A percentile compares a stretch with the other conserved stretches of the same genome.
phyloP scores from a whole-genome alignment of 1,140 invertebrate genomes.

The Zelostemma sp. region DNA sequence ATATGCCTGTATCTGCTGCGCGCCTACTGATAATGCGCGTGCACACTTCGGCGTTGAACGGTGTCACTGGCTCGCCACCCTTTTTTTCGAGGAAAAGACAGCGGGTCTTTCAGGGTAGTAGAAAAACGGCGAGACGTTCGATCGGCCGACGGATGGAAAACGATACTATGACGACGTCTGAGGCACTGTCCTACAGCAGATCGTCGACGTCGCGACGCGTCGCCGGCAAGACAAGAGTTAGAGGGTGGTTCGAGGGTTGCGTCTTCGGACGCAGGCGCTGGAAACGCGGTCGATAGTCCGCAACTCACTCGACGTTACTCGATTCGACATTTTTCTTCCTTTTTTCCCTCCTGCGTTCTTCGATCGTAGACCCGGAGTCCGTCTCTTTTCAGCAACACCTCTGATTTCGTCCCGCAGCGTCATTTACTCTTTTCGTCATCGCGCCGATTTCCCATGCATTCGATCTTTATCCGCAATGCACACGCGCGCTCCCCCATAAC shows the following conservation, averaged over 20 bases:
- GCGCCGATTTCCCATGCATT: slow-evolving; percentile 1
- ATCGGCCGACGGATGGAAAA: slow-evolving; percentile 15
- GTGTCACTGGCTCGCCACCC: background rate
- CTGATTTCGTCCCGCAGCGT: background rate
- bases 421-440: slow-evolving; percentile 1
- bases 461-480: background rate
- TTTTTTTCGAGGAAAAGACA: background rate
- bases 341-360: slow-evolving; percentile 9
- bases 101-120: too few relatives aligned
- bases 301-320: slow-evolving; percentile 58
- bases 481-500: background rate
- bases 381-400: background rate
- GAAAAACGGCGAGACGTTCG: background rate
- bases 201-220: slow-evolving; percentile 64
- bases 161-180: slow-evolving; percentile 48
- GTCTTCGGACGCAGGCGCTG: slow-evolving; percentile 54
- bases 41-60: slow-evolving; percentile 5
- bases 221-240: slow-evolving; percentile 62
- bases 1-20: background rate
- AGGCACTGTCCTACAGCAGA: slow-evolving; percentile 60
- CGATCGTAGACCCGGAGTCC: slow-evolving; percentile 7
- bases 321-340: slow-evolving; percentile 37
- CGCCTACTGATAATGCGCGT: background rate
- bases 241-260: slow-evolving; percentile 55
- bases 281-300: slow-evolving; percentile 65